A percentile compares a stretch with the other conserved stretches of the same genome.
Evolutionary conservation across 2,113 vertebrate species (phyloP).

Genomic region (Pteruthius melanotis): DNA sequence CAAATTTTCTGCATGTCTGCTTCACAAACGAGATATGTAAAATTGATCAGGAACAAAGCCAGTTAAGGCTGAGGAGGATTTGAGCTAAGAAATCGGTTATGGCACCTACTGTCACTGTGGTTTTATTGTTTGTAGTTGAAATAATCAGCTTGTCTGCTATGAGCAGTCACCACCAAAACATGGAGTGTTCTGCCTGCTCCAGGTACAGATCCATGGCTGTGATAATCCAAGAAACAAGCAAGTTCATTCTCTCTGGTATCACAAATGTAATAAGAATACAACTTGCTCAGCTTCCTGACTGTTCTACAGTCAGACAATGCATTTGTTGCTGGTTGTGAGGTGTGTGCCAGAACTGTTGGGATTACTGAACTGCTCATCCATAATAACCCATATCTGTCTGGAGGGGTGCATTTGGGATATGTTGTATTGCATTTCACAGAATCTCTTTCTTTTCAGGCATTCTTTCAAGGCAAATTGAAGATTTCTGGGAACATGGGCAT

Average conservation of each 20-base stretch:
- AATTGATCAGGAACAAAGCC: not conserved
- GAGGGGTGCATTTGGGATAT: not conserved
- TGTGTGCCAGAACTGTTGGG: not conserved
- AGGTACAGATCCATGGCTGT: not conserved
- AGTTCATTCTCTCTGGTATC: not conserved
- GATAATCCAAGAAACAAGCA: not conserved
- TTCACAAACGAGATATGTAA: not conserved
- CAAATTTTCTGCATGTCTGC: not conserved
- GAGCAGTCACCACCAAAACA: not conserved
- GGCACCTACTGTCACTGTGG: not conserved
- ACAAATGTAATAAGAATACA: not conserved
- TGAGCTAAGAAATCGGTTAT: not conserved
- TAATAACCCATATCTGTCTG: not conserved
- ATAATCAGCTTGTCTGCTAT: not conserved
- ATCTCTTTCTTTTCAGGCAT: constrained; percentile 77
- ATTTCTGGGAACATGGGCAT: constrained; percentile 89
- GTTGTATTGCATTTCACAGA: not conserved
- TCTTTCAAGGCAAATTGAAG: constrained; percentile 94
- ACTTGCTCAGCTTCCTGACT: not conserved
- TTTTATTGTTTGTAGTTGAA: not conserved
- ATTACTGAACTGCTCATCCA: not conserved
- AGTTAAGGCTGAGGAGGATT: not conserved
- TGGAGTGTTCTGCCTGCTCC: not conserved
- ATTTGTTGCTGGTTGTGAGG: not conserved
- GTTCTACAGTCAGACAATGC: not conserved